Evolutionary conservation across 1,140 invertebrate genomes (phyloP).

Genomic region (Bombus confusus): DNA sequence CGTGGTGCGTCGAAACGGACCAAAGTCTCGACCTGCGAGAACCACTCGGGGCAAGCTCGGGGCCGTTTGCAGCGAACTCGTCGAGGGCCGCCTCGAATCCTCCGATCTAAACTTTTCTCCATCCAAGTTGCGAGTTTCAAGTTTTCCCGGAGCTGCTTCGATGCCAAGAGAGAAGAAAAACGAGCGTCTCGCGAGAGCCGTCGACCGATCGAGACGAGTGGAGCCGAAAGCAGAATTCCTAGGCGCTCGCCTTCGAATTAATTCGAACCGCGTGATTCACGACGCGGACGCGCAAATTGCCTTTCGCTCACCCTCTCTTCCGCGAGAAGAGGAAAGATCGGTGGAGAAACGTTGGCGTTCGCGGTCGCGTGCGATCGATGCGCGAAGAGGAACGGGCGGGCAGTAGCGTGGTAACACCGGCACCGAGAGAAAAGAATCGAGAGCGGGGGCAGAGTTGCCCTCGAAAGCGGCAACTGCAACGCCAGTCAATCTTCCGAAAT

Average conservation of each 20-base stretch:
- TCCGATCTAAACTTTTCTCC: neutral
- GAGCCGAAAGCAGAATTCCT: neutral
- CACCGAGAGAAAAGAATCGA: neutral
- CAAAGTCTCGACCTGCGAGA: neutral
- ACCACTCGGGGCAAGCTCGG: neutral
- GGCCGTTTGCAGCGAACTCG: neutral
- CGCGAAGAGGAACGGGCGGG: too few relatives aligned
- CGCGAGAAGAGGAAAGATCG: neutral
- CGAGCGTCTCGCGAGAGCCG: too few relatives aligned
- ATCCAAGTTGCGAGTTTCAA: neutral
- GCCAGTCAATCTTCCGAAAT: constrained; percentile 70
- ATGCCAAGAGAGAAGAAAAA: neutral
- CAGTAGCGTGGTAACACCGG: neutral
- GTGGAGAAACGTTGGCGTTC: neutral
- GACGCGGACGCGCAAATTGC: neutral
- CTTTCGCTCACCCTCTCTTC: neutral
- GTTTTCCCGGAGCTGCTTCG: neutral
- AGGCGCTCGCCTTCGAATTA: neutral
- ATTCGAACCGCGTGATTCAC: neutral
- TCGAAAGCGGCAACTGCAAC: constrained; percentile 31
- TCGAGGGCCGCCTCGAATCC: neutral
- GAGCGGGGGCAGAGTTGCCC: neutral
- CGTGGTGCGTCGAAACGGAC: neutral
- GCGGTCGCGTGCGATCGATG: neutral
- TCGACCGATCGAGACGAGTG: neutral